These are phyloP conservation scores for Colletes gigas DNA, from an alignment of 1,140 invertebrate species.

Conservation along the genomic window DNA sequence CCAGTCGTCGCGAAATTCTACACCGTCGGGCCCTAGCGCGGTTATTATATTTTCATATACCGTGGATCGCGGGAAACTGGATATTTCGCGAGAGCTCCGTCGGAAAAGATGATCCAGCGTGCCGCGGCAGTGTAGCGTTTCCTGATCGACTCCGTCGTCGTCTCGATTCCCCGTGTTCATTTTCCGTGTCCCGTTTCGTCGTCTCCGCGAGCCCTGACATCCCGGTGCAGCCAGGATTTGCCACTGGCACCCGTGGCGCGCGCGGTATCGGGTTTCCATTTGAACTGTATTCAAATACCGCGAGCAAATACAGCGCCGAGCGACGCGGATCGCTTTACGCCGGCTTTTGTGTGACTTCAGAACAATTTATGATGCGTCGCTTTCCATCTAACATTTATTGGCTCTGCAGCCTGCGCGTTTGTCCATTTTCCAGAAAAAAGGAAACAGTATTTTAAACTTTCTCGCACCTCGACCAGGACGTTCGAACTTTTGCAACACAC, in stretches of 20 bases:
- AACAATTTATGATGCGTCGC: neutral
- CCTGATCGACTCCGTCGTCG: neutral
- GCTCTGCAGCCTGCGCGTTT: no score
- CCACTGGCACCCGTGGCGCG: neutral
- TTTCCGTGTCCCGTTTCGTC: neutral
- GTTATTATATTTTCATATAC: neutral
- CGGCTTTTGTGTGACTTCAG: neutral
- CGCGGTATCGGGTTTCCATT: constrained; percentile 10
- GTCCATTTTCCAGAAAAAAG: no score
- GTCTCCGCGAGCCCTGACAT: neutral
- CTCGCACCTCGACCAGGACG: no score
- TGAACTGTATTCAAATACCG: neutral
- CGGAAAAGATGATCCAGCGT: neutral
- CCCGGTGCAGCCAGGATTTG: neutral
- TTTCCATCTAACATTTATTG: neutral
- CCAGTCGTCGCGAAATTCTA: no score
- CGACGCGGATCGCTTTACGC: neutral
- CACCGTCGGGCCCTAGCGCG: neutral
- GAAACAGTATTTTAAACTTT: no score
- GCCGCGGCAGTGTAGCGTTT: neutral
- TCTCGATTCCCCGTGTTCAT: neutral
- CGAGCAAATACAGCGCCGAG: neutral
- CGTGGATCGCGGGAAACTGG: neutral
- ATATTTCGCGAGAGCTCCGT: neutral
- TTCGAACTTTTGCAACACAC: neutral